Base-by-base conservation (phyloP, 2,888 invertebrate species). In the Nipponacmea schrenckii region DNA sequence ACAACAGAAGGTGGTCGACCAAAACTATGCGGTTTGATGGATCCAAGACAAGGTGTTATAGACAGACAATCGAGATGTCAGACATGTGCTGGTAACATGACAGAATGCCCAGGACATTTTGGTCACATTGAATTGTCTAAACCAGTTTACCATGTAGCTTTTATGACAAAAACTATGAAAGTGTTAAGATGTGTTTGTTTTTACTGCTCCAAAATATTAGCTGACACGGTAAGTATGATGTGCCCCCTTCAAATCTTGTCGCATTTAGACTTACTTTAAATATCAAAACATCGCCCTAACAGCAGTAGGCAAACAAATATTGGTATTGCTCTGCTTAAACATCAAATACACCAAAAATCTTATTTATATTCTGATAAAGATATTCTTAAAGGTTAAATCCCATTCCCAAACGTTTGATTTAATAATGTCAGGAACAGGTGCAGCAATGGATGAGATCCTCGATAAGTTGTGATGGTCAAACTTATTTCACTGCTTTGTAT, bases 61-160 rank as follows among this genome's bases (percentile, higher is more conserved):
- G 98, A 99, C 89, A 92, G 98, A 81, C 94, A 93, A 20, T 95
- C 97, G 1, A 72, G 87, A 44, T 89, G 89, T 74, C 87, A 87
- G 83, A 89, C 89, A 0, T 89, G 89, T 82, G 88, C 87, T 81
- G 92, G 98, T 64, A 97, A 96, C 86, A 96, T 98, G 95, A 95
- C 96, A 0, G 98, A 98, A 89, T 99, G 99, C 89, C 98, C 99
- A 2, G 99, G 99, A 1, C 99, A 99, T 90, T 99, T 99, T 91
- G 99, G 98, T 4, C 99, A 99, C 89, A 95, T 99, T 84, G 98
- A 99, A 89, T 91, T 99, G 79, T 94, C 98, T 0, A 99, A 99
- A 89, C 99, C 99, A 26, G 99, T 99, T 0, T 99, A 96, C 90
- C 98, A 99, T 89, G 94, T 98, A 87, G 98, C 98, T 50, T 99